Evolutionary conservation across 1,140 invertebrate genomes (phyloP).

Genomic region (Polypedilum vanderplanki): DNA sequence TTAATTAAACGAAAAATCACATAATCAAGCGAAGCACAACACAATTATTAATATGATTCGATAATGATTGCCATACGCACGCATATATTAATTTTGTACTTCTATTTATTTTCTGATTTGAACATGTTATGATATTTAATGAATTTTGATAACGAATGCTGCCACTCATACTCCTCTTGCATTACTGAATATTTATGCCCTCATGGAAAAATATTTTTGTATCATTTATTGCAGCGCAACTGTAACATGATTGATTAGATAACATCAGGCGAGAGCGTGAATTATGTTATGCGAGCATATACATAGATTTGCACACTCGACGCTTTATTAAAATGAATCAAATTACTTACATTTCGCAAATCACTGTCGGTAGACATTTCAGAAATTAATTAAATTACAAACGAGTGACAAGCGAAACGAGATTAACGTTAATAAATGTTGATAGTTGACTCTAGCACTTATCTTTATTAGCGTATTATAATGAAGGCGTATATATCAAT

Average conservation of each 20-base stretch:
- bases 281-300: neutral
- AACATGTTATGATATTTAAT: constrained; percentile 6
- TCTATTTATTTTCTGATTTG: neutral
- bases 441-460: neutral
- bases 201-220: neutral
- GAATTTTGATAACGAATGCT: constrained; percentile 6
- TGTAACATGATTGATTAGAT: constrained; percentile 19
- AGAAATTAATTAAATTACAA: neutral
- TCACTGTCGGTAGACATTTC: neutral
- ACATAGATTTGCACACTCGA: neutral
- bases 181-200: neutral
- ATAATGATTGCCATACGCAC: neutral
- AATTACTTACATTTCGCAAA: neutral
- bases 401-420: neutral
- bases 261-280: constrained; percentile 16
- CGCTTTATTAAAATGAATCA: constrained; percentile 18
- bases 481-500: too few species aligned
- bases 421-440: constrained; percentile 5
- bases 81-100: constrained; percentile 19
- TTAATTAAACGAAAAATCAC: constrained; percentile 14
- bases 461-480: too few species aligned
- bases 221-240: neutral
- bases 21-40: neutral
- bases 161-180: neutral
- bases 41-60: neutral